Base-by-base conservation (phyloP, 2,113 vertebrate genomes). In the Protobothrops flavoviridis region DNA sequence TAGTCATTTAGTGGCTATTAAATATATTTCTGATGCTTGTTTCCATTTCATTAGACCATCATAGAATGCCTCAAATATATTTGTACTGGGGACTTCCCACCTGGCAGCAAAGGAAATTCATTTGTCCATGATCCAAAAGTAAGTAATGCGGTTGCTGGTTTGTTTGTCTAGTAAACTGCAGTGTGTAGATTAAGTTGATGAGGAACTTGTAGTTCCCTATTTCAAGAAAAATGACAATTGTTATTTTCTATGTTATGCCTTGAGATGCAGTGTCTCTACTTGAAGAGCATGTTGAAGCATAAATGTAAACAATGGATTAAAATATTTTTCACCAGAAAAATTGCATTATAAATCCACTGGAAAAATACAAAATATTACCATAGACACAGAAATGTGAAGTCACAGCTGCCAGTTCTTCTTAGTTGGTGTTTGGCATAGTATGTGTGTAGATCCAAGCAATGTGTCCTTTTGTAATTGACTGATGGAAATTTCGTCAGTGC, bases 41-140 rank as follows among this genome's bases (percentile, higher is more conserved):
- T 97, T 97, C 9, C 95, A 0, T 96, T 97, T 57, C 81, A 95
- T 90, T 96, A 99, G 99, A 99, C 99, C 89, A 99, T 99, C 92
- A 99, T 99, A 95, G 99, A 99, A 97, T 99, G 99, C 94, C 98
- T 99, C 21, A 99, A 98, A 95, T 99, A 99, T 90, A 97, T 99
- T 94, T 98, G 98, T 93, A 98, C 99, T 90, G 99, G 99, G 87
- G 99, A 99, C 96, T 99, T 99, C 95, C 99, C 99, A 91, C 99
- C 99, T 93, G 99, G 99, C 95, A 98, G 98, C 81, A 99, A 99
- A 98, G 99, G 99, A 95, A 98, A 97, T 92, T 98, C 99, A 3
- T 99, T 99, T 97, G 99, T 99, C 90, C 99, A 99, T 59, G 99
- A 99, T 96, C 99, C 99, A 92, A 99, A 99, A 98, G 99, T 99